A percentile compares a stretch with the other conserved stretches of the same genome.
Evolutionary conservation across 2,797 vertebrate species (phyloP).

Genomic region (Spatula versicolor): DNA sequence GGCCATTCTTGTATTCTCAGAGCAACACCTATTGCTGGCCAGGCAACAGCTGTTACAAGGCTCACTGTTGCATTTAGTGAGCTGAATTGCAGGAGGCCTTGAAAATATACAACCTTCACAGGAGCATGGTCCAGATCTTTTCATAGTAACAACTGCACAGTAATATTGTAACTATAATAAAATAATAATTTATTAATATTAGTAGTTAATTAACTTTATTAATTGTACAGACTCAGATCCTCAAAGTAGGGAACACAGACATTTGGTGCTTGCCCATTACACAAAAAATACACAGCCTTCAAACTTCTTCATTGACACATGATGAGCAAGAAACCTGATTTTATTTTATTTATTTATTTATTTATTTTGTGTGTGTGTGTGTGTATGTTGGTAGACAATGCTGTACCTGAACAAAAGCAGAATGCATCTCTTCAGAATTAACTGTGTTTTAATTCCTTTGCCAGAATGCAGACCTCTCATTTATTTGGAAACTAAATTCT

Average conservation of each 20-base stretch:
- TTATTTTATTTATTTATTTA: not conserved
- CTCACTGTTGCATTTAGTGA: not conserved
- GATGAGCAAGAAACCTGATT: not conserved
- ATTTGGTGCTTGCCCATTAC: rapidly evolving
- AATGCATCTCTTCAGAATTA: not conserved
- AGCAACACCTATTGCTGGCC: not conserved
- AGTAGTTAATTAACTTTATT: not conserved
- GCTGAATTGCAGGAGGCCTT: not conserved
- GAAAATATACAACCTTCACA: rapidly evolving
- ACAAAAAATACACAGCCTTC: not conserved
- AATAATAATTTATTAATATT: not conserved
- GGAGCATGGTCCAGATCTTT: not conserved
- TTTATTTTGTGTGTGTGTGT: not conserved
- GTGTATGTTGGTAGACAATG: not conserved
- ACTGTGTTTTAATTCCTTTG: not conserved
- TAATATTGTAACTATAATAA: not conserved
- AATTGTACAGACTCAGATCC: not conserved
- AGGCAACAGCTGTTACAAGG: not conserved
- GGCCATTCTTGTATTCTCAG: not conserved
- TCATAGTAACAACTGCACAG: not conserved
- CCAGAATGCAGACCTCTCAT: not conserved
- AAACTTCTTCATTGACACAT: not conserved
- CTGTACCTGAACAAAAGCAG: not conserved
- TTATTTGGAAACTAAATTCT: conserved; percentile 6
- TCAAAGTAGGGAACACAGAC: rapidly evolving